A percentile compares a stretch with the other conserved stretches of the same genome.
These are phyloP conservation scores for Sitta europaea DNA, from an alignment of 2,113 vertebrate genomes.

Conservation along the genomic window DNA sequence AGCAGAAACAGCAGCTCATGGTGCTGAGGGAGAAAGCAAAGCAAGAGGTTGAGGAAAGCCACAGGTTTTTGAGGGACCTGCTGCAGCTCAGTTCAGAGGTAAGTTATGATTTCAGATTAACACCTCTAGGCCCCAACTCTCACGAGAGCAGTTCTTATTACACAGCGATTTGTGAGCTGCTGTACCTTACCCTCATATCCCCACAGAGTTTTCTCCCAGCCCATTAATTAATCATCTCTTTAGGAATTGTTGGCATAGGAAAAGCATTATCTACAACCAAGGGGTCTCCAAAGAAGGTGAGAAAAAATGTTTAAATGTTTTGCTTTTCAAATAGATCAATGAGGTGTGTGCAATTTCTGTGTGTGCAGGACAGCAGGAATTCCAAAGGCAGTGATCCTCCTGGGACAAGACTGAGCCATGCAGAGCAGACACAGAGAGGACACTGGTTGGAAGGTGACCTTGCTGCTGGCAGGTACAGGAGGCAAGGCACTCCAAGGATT, in stretches of 20 bases:
- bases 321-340: neutral
- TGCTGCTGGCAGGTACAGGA: constrained; percentile 13
- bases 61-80: constrained; percentile 28
- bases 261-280: neutral
- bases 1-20: constrained; percentile 21
- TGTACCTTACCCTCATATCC: neutral
- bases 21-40: constrained; percentile 25
- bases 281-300: neutral
- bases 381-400: neutral
- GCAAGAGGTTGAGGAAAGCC: constrained; percentile 45
- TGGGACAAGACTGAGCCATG: accelerated
- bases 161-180: neutral
- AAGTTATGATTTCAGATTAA: neutral
- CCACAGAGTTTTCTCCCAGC: neutral
- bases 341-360: neutral
- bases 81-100: constrained; percentile 9
- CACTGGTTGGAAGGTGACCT: neutral
- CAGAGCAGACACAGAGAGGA: neutral
- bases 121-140: neutral
- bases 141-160: neutral
- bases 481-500: neutral
- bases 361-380: neutral
- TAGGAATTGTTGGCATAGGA: neutral
- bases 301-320: neutral
- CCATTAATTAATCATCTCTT: neutral